Evolutionary conservation across 2,113 vertebrate species (phyloP).

Genomic region (Dipodomys stephensi): DNA sequence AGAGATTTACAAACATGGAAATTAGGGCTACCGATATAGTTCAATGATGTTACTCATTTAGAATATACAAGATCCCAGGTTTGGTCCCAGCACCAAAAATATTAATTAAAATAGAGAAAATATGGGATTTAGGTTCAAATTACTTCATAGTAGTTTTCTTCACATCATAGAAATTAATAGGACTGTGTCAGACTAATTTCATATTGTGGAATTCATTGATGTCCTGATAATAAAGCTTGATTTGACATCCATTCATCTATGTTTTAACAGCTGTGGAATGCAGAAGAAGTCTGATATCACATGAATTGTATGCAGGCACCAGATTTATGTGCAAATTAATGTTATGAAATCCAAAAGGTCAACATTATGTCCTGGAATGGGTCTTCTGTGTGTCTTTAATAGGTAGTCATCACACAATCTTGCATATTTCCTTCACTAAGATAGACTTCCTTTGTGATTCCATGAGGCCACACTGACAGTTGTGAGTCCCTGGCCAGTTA

Average conservation of each 20-base stretch:
- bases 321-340: conserved; percentile 47
- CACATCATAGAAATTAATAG: conserved; percentile 49
- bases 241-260: conserved; percentile 5
- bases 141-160: background rate
- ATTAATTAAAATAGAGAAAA: background rate
- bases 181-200: background rate
- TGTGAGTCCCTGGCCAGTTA: background rate
- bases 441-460: background rate
- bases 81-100: no score
- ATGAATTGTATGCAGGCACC: conserved; percentile 34
- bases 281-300: conserved; percentile 11
- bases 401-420: conserved; percentile 16
- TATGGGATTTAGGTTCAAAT: conserved; percentile 28
- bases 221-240: background rate
- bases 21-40: background rate
- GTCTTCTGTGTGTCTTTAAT: conserved; percentile 23
- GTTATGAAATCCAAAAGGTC: conserved; percentile 17
- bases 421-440: background rate
- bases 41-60: no score
- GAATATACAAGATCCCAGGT: no score
- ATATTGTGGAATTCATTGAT: background rate
- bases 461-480: background rate
- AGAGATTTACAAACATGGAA: conserved; percentile 48
- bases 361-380: conserved; percentile 4
- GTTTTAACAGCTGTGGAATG: background rate